Percentiles rank a stretch among this genome's conserved stretches.
These are phyloP conservation scores for Dendrocopos noguchii DNA, from an alignment of 2,113 vertebrate genomes.

Conservation along the genomic window DNA sequence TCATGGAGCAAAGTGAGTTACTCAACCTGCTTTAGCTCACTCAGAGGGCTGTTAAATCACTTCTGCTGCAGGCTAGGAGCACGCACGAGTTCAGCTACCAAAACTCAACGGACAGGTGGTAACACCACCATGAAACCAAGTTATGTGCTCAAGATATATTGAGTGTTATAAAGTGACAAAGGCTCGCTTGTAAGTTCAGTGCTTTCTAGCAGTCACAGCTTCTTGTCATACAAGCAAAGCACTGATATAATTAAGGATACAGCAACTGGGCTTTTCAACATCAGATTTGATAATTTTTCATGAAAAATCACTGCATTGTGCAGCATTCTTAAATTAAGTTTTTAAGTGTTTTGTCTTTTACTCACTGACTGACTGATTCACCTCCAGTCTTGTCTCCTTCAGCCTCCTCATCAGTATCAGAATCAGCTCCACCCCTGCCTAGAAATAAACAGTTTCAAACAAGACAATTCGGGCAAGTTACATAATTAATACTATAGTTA, in stretches of 20 bases:
- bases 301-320: neutral
- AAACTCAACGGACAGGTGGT: neutral
- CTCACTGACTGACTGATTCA: slow-evolving; percentile 85
- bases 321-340: neutral
- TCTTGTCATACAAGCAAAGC: neutral
- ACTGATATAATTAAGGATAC: neutral
- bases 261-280: rapidly evolving
- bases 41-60: neutral
- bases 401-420: slow-evolving; percentile 81
- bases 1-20: neutral
- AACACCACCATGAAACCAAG: neutral
- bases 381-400: slow-evolving; percentile 71
- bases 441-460: slow-evolving; percentile 63
- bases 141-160: neutral
- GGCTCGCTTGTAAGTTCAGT: neutral
- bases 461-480: slow-evolving; percentile 13
- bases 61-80: neutral
- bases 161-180: neutral
- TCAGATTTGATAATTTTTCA: neutral
- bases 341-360: slow-evolving; percentile 57
- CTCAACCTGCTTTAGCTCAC: neutral
- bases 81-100: neutral
- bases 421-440: slow-evolving; percentile 81
- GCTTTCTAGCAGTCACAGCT: neutral
- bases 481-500: neutral